Percentiles rank a stretch among this genome's conserved stretches.
Evolutionary conservation across 2,888 invertebrate genomes (phyloP).

Genomic region (Nowickia ferox): DNA sequence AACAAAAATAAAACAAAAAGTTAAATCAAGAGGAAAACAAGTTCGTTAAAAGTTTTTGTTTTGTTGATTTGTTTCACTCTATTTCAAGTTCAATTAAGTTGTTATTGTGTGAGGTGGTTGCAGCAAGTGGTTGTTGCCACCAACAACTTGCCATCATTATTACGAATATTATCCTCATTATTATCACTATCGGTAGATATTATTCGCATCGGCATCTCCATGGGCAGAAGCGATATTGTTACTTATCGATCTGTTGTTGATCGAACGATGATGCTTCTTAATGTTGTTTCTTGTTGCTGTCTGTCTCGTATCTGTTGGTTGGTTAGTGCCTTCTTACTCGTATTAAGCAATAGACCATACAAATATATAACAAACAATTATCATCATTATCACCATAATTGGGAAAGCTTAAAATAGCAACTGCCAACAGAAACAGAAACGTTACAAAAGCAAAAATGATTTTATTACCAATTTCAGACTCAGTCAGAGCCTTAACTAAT

Average conservation of each 20-base stretch:
- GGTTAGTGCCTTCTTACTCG: slow-evolving; percentile 13
- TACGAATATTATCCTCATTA: slow-evolving; percentile 45
- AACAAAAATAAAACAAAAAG: slow-evolving; percentile 7
- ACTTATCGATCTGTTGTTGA: neutral
- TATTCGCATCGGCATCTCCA: slow-evolving; percentile 44
- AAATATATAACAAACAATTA: slow-evolving; percentile 71
- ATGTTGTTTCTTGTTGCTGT: slow-evolving; percentile 19
- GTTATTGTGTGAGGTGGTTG: slow-evolving; percentile 48
- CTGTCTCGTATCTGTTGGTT: neutral
- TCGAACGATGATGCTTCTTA: neutral
- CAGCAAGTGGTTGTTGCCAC: slow-evolving; percentile 22
- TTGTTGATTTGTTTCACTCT: slow-evolving; percentile 53
- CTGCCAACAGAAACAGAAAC: slow-evolving; percentile 5
- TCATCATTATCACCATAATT: slow-evolving; percentile 70
- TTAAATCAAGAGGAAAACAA: slow-evolving; percentile 44
- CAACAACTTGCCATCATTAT: slow-evolving; percentile 47
- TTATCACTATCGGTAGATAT: slow-evolving; percentile 38
- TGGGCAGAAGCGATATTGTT: slow-evolving; percentile 11
- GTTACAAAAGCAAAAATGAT: slow-evolving; percentile 55
- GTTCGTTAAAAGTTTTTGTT: slow-evolving; percentile 58
- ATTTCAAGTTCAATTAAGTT: slow-evolving; percentile 72
- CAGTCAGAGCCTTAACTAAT: slow-evolving; percentile 48
- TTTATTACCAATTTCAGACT: slow-evolving; percentile 56
- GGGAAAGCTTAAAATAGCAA: slow-evolving; percentile 52
- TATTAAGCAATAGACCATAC: slow-evolving; percentile 64